Evolutionary conservation across 2,797 vertebrate genomes (phyloP), one percentile per base, ranked within the genome.

Genomic region (Xyrichtys novacula): DNA sequence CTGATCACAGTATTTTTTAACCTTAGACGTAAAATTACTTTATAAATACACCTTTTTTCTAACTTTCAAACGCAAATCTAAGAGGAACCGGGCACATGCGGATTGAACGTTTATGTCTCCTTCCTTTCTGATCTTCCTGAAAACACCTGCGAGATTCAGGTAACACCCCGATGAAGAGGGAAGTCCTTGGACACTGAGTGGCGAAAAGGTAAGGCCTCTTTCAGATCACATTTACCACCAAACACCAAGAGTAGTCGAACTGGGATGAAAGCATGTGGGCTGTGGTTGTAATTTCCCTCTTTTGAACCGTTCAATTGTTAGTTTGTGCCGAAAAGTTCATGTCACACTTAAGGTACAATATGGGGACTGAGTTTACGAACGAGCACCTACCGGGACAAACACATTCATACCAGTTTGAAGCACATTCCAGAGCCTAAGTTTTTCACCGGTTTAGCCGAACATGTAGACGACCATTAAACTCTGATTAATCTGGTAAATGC

Each of bases 121-220:
- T 68, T 1, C 0, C 20, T 11, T 34, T 28, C 19, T 28, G 65
- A 26, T 68, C 78, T 85, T 85, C 81, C 78, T 80, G 76, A 75
- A 87, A 84, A 88, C 91, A 93, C 92, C 90, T 93, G 92, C 81
- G 84, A 66, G 81, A 7, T 50, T 77, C 88, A 92, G 90, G 88
- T 92, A 80, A 83, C 76, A 74, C 80, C 65, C 80, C 71, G 52
- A 86, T 87, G 81, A 79, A 81, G 81, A 83, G 87, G 83, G 88
- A 85, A 89, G 89, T 90, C 46, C 39, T 44, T 58, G 71, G n/a
- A 34, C 50, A 31, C 26, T 69, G 85, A 83, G 74, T 74, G 59
- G 54, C 61, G 72, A 48, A 63, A 80, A 88, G 90, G 90, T 91
- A 80, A 90, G 91, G 84, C 79, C 89, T 71, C 57, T 23, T 34